Percentiles rank a stretch among this genome's conserved stretches.
Evolutionary conservation across 2,113 vertebrate species (phyloP).

Genomic region (Lipotes vexillifer): DNA sequence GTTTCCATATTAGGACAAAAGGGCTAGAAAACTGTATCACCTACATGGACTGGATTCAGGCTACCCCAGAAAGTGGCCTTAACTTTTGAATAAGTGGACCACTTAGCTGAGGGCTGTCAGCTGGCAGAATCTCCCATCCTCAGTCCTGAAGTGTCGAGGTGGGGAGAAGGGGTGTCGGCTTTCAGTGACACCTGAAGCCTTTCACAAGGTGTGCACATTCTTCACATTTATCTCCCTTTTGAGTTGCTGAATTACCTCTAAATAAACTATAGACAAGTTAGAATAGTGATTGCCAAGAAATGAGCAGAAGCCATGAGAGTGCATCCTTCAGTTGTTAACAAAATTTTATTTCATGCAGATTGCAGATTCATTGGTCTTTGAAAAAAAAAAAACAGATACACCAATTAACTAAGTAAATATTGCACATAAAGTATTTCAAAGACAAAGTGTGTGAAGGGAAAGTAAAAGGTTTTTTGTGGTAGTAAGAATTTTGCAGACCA

Average conservation of each 20-base stretch:
- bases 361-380: background rate
- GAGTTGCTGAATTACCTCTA: background rate
- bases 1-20: background rate
- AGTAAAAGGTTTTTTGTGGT: background rate
- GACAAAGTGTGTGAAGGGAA: fast-evolving
- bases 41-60: background rate
- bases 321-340: too few relatives aligned
- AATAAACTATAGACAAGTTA: background rate
- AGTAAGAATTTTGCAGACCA: background rate
- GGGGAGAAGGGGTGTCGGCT: background rate
- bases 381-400: background rate
- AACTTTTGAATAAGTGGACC: background rate
- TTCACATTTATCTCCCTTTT: background rate
- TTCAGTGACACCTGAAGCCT: background rate
- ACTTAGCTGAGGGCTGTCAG: background rate
- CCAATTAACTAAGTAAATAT: background rate
- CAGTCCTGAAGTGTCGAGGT: background rate
- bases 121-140: background rate
- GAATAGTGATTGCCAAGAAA: background rate
- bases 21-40: background rate
- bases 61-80: too few relatives aligned
- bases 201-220: background rate
- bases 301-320: background rate
- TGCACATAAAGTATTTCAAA: background rate
- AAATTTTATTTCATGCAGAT: background rate